Evolutionary conservation across 1,140 invertebrate genomes (phyloP), one percentile per base, ranked within the genome.

Genomic region (Cyrtorhinus lividipennis): DNA sequence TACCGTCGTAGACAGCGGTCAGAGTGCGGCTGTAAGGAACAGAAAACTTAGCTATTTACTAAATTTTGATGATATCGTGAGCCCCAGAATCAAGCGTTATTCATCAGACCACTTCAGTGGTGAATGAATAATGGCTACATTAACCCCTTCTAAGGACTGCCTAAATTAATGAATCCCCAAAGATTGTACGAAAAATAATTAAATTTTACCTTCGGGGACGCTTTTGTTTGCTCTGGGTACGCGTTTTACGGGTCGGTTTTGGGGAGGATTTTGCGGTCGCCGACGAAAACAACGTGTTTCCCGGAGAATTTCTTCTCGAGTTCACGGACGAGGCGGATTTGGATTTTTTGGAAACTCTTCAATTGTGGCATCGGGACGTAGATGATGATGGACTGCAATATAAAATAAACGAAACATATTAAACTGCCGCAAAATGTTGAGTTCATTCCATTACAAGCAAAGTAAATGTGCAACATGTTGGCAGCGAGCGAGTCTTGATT

Each of bases 231-330:
- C 87, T 86, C 69, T 92, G 91, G 59, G 84, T 88, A 66, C 90
- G 89, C 0, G 89, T 92, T 78, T 98, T 99, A 68, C 95, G 82
- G 48, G 92, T 95, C 30, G 95, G 96, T 76, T 99, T 23, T 99
- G 53, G 94, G 92, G 62, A 99, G 79, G 74, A 99, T 99, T 73
- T 95, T 93, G 69, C 96, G 84, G 78, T 99, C 89, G 46, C 95
- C 96, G 77, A 99, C 85, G 73, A 99, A 95, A 63, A 99, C 94
- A 23, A 99, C 95, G 78, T 98, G 94, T 73, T 95, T 97, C 30
- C 95, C 96, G 72, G 90, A 95, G 78, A 99, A 98, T 74, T 99
- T 99, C 83, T 99, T 99, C 74, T 99, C 97, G 68, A 99, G 75
- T 75, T 99, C 97, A 68, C 96, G 82, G 23, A 99, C 95, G 65